phyloP scores from a whole-genome alignment of 2,113 vertebrate species.

The Ornithorhynchus anatinus region DNA sequence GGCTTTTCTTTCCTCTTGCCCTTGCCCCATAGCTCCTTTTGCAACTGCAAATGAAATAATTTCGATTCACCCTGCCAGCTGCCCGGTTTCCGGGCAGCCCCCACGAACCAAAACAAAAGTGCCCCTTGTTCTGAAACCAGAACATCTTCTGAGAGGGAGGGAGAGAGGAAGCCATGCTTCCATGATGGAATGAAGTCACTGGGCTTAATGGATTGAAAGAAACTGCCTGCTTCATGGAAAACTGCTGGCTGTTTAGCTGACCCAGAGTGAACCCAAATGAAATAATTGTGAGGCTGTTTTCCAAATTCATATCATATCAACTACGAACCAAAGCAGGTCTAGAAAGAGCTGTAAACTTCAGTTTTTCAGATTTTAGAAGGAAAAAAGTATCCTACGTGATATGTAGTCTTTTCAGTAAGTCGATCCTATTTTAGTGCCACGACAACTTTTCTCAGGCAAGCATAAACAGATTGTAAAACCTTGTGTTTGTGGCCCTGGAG shows the following conservation, averaged over 20 bases:
- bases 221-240: constrained; percentile 38
- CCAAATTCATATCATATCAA: constrained; percentile 74
- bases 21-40: not conserved
- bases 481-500: constrained; percentile 7
- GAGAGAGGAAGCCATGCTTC: not conserved
- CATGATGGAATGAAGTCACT: not conserved
- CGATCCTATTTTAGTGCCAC: constrained; percentile 4
- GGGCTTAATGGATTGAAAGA: constrained; percentile 32
- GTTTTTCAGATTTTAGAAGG: constrained; percentile 58
- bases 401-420: not conserved
- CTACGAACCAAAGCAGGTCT: constrained; percentile 61
- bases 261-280: constrained; percentile 62
- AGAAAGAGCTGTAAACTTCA: constrained; percentile 64
- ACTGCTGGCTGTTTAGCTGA: constrained; percentile 36
- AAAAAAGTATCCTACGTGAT: constrained; percentile 42
- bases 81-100: not conserved
- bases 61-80: accelerated
- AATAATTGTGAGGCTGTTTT: constrained; percentile 64
- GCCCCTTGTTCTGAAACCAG: constrained; percentile 15
- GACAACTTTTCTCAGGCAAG: constrained; percentile 26
- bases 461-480: constrained; percentile 30
- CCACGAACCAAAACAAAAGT: constrained; percentile 9
- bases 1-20: no score
- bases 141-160: not conserved
- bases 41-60: not conserved